Conservation (phyloP, 2,888 invertebrate genomes). For the Adelognathus sp. region DNA sequence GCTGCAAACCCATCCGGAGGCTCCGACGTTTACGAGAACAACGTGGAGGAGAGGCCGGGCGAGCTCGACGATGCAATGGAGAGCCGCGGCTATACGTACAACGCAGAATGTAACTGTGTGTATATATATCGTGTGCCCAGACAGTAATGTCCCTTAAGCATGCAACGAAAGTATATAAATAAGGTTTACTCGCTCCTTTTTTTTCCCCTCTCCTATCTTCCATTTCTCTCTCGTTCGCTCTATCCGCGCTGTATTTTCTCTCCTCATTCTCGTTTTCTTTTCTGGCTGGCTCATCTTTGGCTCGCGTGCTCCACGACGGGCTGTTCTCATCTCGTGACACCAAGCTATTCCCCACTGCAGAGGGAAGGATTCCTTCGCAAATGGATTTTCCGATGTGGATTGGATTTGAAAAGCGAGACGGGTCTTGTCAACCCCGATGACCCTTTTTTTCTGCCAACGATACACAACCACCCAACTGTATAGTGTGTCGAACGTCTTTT, state of each 20-base stretch:
- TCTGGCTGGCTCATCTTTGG: slow-evolving; percentile 1
- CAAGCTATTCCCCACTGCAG: background rate
- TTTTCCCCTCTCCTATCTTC: slow-evolving; percentile 2
- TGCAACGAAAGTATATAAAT: slow-evolving; percentile 67
- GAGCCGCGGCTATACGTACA: slow-evolving; percentile 28
- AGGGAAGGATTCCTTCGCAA: background rate
- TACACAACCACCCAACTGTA: background rate
- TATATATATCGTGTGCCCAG: slow-evolving; percentile 62
- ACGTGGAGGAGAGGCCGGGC: slow-evolving; percentile 47
- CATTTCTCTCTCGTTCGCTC: slow-evolving; percentile 8
- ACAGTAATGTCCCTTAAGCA: slow-evolving; percentile 66
- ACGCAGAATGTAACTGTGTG: slow-evolving; percentile 41
- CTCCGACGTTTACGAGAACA: slow-evolving; percentile 63
- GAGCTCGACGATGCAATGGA: slow-evolving; percentile 42
- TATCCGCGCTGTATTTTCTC: background rate
- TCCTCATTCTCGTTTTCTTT: background rate
- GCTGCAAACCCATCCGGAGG: slow-evolving; percentile 61
- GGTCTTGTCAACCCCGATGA: background rate
- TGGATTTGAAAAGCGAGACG: background rate
- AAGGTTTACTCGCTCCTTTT: slow-evolving; percentile 58
- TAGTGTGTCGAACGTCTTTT: slow-evolving; percentile 37
- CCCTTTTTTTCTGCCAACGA: background rate
- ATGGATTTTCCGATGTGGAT: slow-evolving; percentile 20
- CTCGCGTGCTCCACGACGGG: background rate
- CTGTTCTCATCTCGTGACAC: background rate